Evolutionary conservation across 2,113 vertebrate genomes (phyloP).

Genomic region (Odontesthes bonariensis): DNA sequence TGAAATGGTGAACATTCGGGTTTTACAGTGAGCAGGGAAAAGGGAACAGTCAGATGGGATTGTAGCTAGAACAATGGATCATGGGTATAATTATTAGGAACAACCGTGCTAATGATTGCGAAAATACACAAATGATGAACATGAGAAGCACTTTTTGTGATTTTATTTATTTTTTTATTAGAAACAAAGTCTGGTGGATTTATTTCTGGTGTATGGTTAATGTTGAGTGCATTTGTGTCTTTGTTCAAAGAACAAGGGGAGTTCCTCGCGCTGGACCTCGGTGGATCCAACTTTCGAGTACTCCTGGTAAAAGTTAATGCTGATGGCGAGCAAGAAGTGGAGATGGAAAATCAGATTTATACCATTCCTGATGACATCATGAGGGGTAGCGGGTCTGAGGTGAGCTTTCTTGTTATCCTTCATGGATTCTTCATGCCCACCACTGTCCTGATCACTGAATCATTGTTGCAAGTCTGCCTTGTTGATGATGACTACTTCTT

Average conservation of each 20-base stretch:
- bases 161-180: too few relatives aligned
- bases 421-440: background rate
- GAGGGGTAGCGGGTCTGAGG: constrained; percentile 90
- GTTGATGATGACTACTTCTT: too few relatives aligned
- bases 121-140: too few relatives aligned
- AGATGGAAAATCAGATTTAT: constrained; percentile 96
- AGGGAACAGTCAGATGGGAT: too few relatives aligned
- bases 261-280: constrained; percentile 93
- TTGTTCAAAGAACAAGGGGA: constrained; percentile 89
- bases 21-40: too few relatives aligned
- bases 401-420: constrained; percentile 53
- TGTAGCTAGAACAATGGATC: too few relatives aligned
- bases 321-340: constrained; percentile 90
- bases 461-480: too few relatives aligned
- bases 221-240: background rate
- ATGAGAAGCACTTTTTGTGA: too few relatives aligned
- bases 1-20: too few relatives aligned
- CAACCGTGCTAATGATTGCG: too few relatives aligned
- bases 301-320: constrained; percentile 90
- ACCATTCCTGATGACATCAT: constrained; percentile 93
- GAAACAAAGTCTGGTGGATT: background rate
- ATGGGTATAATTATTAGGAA: too few relatives aligned
- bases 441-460: background rate
- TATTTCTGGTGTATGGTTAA: background rate
- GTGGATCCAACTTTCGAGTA: constrained; percentile 93